Conservation (phyloP, 2,888 invertebrate genomes). For the Zhuqinia jingwanae region DNA sequence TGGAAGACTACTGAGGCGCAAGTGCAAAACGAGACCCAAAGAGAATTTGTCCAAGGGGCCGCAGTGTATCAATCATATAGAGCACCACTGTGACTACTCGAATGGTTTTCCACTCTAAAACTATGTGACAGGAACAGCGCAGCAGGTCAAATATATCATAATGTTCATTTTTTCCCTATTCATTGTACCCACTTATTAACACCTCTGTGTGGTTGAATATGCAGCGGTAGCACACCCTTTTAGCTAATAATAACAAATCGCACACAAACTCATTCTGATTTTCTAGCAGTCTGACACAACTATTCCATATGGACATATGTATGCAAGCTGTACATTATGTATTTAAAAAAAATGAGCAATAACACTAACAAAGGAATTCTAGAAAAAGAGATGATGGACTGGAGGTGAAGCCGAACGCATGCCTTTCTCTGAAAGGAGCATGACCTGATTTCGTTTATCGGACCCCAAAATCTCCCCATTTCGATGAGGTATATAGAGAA, state of each 20-base stretch:
- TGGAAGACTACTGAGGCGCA: conserved; percentile 62
- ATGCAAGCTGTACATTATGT: background rate
- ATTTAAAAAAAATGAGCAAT: background rate
- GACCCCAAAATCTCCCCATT: conserved; percentile 54
- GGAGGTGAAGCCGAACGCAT: conserved; percentile 52
- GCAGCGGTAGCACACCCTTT: conserved; percentile 32
- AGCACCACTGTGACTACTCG: background rate
- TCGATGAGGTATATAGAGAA: conserved; percentile 55
- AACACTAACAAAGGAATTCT: conserved; percentile 23
- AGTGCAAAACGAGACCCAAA: conserved; percentile 47
- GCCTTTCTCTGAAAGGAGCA: conserved; percentile 68
- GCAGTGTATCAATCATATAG: conserved; percentile 28
- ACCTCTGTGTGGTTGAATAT: conserved; percentile 36
- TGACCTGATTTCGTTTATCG: conserved; percentile 70
- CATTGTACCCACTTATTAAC: conserved; percentile 65
- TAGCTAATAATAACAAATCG: background rate
- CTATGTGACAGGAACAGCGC: conserved; percentile 30
- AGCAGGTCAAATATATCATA: conserved; percentile 9
- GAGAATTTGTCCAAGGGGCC: conserved; percentile 59
- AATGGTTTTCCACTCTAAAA: conserved; percentile 62
- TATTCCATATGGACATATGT: no score
- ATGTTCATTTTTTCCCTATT: background rate
- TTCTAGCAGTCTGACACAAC: no score
- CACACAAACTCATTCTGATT: conserved; percentile 16
- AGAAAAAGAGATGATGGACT: conserved; percentile 15